Evolutionary conservation across 2,888 invertebrate species (phyloP).

Genomic region (Diarsia brunnea): DNA sequence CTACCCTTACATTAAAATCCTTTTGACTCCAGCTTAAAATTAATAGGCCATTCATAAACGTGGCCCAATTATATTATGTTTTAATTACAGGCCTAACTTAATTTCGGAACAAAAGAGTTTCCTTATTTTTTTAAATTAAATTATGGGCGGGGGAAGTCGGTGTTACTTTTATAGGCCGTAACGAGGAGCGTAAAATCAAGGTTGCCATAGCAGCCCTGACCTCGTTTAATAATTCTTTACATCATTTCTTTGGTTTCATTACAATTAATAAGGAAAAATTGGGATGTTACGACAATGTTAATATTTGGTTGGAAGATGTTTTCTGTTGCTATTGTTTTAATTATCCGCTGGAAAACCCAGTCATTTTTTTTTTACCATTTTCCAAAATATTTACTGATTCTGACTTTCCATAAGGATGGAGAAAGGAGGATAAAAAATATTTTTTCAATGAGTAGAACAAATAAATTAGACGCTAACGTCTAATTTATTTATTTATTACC

Average conservation of each 20-base stretch:
- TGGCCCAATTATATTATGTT: slow-evolving; percentile 75
- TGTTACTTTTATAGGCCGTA: slow-evolving; percentile 61
- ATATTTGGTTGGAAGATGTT: slow-evolving; percentile 13
- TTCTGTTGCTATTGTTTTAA: slow-evolving; percentile 1
- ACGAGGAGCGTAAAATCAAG: slow-evolving; percentile 59
- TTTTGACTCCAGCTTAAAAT: slow-evolving; percentile 74
- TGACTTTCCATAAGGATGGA: too few species aligned
- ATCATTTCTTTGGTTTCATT: slow-evolving; percentile 27
- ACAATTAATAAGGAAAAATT: slow-evolving; percentile 11
- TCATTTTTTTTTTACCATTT: neutral
- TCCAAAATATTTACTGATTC: neutral
- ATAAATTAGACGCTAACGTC: too few species aligned
- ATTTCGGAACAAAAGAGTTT: slow-evolving; percentile 68
- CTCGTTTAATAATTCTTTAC: slow-evolving; percentile 41
- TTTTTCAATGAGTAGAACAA: too few species aligned
- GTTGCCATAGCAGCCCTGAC: slow-evolving; percentile 56
- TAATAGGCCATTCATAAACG: slow-evolving; percentile 77
- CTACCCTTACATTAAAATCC: slow-evolving; percentile 75
- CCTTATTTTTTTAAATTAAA: slow-evolving; percentile 67
- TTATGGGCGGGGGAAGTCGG: slow-evolving; percentile 57
- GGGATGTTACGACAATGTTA: slow-evolving; percentile 1
- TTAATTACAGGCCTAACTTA: slow-evolving; percentile 73
- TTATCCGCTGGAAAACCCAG: neutral
- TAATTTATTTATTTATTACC: neutral
- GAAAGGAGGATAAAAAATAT: too few species aligned